phyloP scores from a whole-genome alignment of 2,888 invertebrate species.

The Hyposoter dolosus region DNA sequence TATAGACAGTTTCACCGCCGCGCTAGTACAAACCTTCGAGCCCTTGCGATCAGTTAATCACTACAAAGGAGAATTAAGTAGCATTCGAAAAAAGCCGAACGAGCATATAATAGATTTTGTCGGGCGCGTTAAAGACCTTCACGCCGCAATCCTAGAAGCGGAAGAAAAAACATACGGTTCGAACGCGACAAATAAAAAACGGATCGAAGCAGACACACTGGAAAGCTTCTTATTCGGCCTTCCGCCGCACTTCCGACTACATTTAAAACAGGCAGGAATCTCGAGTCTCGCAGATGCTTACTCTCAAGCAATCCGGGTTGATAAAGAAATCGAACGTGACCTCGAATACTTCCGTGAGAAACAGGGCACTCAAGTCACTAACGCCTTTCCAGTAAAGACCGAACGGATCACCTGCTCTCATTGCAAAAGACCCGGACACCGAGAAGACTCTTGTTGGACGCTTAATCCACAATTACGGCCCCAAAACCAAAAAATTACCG shows the following conservation, averaged over 20 bases:
- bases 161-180: constrained; percentile 12
- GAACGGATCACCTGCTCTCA: background rate
- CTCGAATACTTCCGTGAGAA: background rate
- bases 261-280: background rate
- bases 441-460: constrained; percentile 4
- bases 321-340: constrained; percentile 36
- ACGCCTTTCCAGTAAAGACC: background rate
- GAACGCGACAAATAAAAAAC: background rate
- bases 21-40: constrained; percentile 8
- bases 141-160: constrained; percentile 19
- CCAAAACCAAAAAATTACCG: background rate
- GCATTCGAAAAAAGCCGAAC: background rate
- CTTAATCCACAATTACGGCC: constrained; percentile 7
- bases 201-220: constrained; percentile 5
- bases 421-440: constrained; percentile 14
- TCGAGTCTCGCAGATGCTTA: background rate
- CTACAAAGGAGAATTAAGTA: constrained; percentile 32
- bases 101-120: constrained; percentile 46
- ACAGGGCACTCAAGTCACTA: background rate
- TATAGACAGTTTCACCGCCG: constrained; percentile 14
- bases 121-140: constrained; percentile 31
- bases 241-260: constrained; percentile 10
- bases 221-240: constrained; percentile 19
- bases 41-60: constrained; percentile 20
- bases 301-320: constrained; percentile 4